A percentile compares a stretch with the other conserved stretches of the same genome.
These are phyloP conservation scores for Cathartes aura DNA, from an alignment of 2,113 vertebrate genomes.

Conservation along the genomic window DNA sequence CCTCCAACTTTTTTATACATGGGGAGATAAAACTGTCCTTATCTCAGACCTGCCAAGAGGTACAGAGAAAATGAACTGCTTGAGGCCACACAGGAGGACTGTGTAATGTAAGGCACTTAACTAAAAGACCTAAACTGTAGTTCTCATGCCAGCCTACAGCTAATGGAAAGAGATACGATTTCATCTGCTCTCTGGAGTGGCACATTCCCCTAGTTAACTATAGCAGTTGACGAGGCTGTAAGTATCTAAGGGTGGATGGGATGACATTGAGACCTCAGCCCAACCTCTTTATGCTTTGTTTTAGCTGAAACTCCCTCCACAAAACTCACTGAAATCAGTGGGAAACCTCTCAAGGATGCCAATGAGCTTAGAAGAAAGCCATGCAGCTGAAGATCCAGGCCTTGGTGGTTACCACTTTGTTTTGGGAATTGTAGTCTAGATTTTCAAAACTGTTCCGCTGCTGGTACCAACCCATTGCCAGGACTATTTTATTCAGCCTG, in stretches of 20 bases:
- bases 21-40: not conserved
- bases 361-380: not conserved
- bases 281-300: not conserved
- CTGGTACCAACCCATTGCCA: not conserved
- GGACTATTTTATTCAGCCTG: not conserved
- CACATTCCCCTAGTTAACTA: not conserved
- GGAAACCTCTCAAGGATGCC: not conserved
- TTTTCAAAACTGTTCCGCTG: not conserved
- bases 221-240: not conserved
- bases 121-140: not conserved
- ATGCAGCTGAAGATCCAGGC: not conserved
- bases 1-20: not conserved
- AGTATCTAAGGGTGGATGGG: not conserved
- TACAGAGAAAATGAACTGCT: not conserved
- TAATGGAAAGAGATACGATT: not conserved
- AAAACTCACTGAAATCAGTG: not conserved
- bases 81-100: not conserved
- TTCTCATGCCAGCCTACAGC: not conserved
- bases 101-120: not conserved
- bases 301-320: not conserved
- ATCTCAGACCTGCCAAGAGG: not conserved
- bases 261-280: not conserved
- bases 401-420: not conserved
- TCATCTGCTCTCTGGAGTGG: not conserved
- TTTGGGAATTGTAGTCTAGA: not conserved